Conservation (phyloP, 30 jellyfish, hydroid and myxozoan species). For the Turritopsis dohrnii region DNA sequence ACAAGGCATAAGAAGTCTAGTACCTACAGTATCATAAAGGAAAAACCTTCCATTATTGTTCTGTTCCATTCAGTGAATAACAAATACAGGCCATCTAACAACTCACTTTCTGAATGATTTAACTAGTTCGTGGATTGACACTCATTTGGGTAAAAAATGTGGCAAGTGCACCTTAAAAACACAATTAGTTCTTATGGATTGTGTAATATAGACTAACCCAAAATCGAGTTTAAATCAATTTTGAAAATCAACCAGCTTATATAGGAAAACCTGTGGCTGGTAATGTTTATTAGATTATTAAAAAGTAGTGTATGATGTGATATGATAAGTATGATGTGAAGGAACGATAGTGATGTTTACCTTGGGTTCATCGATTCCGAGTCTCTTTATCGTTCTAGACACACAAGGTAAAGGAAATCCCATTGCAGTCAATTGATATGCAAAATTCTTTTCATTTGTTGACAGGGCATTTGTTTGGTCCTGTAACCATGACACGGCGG, state of each 20-base stretch:
- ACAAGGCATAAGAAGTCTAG: constrained; percentile 67
- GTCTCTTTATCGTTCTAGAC: constrained; percentile 73
- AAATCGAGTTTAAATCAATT: no score
- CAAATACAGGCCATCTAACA: no score
- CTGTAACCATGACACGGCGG: constrained; percentile 28
- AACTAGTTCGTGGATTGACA: no score
- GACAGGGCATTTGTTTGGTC: constrained; percentile 50
- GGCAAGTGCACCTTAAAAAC: no score
- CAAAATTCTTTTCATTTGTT: constrained; percentile 42
- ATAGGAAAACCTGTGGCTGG: no score
- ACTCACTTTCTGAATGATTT: no score
- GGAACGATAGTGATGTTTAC: constrained; percentile 47
- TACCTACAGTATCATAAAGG: constrained; percentile 34
- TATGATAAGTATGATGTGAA: constrained; percentile 56
- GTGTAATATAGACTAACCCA: no score
- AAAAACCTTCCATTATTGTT: not conserved
- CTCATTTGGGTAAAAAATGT: no score
- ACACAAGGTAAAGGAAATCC: constrained; percentile 75
- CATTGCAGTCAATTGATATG: constrained; percentile 53
- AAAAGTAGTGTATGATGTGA: constrained; percentile 49
- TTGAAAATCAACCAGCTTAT: no score
- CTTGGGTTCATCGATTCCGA: constrained; percentile 77
- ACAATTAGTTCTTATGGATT: no score
- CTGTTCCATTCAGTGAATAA: not conserved
- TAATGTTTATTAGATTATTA: no score